Evolutionary conservation across 2,888 invertebrate species (phyloP).

Genomic region (Octonoba sinensis): DNA sequence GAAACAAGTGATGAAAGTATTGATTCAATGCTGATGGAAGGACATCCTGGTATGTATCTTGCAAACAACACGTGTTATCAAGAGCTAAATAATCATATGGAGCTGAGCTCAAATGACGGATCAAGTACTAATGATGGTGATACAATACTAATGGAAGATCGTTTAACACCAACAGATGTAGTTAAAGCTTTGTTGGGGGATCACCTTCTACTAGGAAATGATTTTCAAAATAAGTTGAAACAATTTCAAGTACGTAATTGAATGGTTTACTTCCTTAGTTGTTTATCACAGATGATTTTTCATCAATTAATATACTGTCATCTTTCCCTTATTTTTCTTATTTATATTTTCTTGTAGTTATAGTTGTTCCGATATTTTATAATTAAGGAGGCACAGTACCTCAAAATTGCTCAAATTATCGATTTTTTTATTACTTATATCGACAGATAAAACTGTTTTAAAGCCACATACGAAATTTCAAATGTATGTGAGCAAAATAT

Average conservation of each 20-base stretch:
- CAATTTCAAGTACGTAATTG: constrained; percentile 72
- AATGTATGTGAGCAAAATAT: too few species aligned
- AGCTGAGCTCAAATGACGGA: constrained; percentile 67
- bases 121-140: constrained; percentile 61
- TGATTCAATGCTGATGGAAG: constrained; percentile 73
- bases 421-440: too few species aligned
- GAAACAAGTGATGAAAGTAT: constrained; percentile 72
- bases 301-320: too few species aligned
- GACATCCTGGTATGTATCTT: constrained; percentile 71
- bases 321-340: too few species aligned
- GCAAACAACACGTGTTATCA: constrained; percentile 75
- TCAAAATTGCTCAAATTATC: too few species aligned
- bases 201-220: constrained; percentile 75
- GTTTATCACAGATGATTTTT: too few species aligned
- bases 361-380: too few species aligned
- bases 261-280: background rate
- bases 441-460: too few species aligned
- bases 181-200: constrained; percentile 77
- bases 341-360: too few species aligned
- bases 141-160: constrained; percentile 53
- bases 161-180: constrained; percentile 68
- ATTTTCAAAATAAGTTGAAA: constrained; percentile 69
- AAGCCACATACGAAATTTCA: too few species aligned
- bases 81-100: constrained; percentile 74
- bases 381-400: too few species aligned